phyloP scores from a whole-genome alignment of 2,888 invertebrate species.

The Cheilosia vulpina region DNA sequence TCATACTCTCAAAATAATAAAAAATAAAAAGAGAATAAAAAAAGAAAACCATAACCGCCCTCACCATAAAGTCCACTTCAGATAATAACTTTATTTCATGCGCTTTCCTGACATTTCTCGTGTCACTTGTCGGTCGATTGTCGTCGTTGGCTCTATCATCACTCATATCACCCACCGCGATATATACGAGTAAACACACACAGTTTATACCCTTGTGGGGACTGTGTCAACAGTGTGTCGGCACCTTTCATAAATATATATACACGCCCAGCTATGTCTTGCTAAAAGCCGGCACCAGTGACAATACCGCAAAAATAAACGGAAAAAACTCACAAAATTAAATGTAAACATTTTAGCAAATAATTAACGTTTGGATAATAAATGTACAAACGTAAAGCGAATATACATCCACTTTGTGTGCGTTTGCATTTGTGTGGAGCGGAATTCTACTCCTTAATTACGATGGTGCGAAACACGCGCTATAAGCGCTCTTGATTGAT shows the following conservation, averaged over 20 bases:
- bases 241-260: constrained; percentile 55
- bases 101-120: constrained; percentile 66
- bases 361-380: constrained; percentile 51
- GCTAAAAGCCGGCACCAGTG: constrained; percentile 48
- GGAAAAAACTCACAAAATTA: not conserved
- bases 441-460: constrained; percentile 44
- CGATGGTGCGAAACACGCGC: constrained; percentile 55
- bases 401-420: not conserved
- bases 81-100: constrained; percentile 72
- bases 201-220: constrained; percentile 25
- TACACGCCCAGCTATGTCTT: constrained; percentile 24
- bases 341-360: constrained; percentile 67
- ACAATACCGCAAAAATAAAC: constrained; percentile 42
- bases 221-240: constrained; percentile 68
- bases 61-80: constrained; percentile 51
- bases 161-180: constrained; percentile 40
- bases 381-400: constrained; percentile 29
- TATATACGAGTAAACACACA: constrained; percentile 31
- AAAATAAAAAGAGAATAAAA: not conserved
- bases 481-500: constrained; percentile 58
- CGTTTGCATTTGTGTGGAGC: not conserved
- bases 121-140: constrained; percentile 73
- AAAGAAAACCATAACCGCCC: not conserved
- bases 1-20: constrained; percentile 2
- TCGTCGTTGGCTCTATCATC: constrained; percentile 42